Conservation (phyloP, 92 coral and sea anemone species). For the Nematostella vectensis region DNA sequence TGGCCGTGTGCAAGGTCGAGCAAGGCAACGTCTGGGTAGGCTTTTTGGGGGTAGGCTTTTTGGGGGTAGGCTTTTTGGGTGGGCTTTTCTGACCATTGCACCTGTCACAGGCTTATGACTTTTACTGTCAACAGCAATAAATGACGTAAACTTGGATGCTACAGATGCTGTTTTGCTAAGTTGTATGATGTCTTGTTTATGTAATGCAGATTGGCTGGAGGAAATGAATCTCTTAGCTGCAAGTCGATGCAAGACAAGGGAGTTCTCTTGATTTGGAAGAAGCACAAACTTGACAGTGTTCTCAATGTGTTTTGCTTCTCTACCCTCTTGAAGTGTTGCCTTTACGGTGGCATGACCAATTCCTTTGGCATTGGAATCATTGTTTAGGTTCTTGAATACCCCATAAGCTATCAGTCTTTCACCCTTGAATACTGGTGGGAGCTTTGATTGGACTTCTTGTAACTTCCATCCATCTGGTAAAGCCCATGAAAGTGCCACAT, state of each 20-base stretch:
- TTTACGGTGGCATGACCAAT: neutral
- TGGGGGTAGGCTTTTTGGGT: no score
- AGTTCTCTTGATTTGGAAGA: neutral
- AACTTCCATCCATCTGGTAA: slow-evolving; percentile 7
- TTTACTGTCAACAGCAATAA: slow-evolving; percentile 12
- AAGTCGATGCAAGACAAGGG: slow-evolving; percentile 21
- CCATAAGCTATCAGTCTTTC: neutral
- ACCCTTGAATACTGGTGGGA: neutral
- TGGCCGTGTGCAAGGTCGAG: neutral
- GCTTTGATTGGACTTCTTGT: neutral
- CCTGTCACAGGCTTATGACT: slow-evolving; percentile 1
- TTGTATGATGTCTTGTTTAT: neutral
- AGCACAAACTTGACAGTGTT: neutral
- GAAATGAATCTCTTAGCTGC: slow-evolving; percentile 18
- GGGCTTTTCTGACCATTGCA: neutral
- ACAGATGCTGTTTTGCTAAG: slow-evolving; percentile 11
- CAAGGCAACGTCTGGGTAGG: neutral
- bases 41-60: no score
- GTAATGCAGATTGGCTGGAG: neutral
- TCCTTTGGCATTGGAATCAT: neutral
- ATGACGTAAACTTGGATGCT: slow-evolving; percentile 18
- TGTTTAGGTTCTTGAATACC: neutral
- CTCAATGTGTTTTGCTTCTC: neutral
- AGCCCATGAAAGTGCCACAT: slow-evolving; percentile 6
- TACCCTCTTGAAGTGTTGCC: neutral